These are phyloP conservation scores for Parelbella ahira DNA, from an alignment of 2,888 invertebrate genomes.

Conservation along the genomic window DNA sequence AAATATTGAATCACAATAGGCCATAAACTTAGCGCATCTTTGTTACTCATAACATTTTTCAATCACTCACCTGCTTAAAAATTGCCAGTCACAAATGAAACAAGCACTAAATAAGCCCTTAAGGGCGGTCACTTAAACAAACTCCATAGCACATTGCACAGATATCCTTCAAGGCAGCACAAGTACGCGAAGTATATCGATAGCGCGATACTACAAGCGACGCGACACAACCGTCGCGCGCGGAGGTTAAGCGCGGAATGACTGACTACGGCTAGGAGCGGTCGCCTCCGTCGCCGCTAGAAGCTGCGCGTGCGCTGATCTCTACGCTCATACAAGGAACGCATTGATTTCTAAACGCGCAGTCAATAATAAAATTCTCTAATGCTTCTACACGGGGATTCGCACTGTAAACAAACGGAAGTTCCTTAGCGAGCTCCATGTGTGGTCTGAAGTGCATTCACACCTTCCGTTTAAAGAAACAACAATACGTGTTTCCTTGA, in stretches of 20 bases:
- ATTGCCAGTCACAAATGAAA: constrained; percentile 38
- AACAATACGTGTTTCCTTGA: constrained; percentile 9
- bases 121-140: constrained; percentile 66
- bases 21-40: constrained; percentile 41
- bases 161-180: constrained; percentile 49
- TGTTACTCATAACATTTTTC: constrained; percentile 13
- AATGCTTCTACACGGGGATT: constrained; percentile 19
- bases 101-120: constrained; percentile 50
- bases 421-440: constrained; percentile 30
- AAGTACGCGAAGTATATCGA: constrained; percentile 47
- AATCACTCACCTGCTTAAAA: constrained; percentile 45
- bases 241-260: constrained; percentile 73
- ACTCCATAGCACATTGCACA: constrained; percentile 63
- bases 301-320: constrained; percentile 36
- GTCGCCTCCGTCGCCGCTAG: constrained; percentile 24
- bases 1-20: constrained; percentile 47
- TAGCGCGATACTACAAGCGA: constrained; percentile 53
- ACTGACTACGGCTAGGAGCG: constrained; percentile 17
- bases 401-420: constrained; percentile 30
- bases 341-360: constrained; percentile 24
- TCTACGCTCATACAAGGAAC: constrained; percentile 21
- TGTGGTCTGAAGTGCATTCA: constrained; percentile 30
- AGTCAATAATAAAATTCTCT: constrained; percentile 11
- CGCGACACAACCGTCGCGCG: constrained; percentile 71
- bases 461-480: constrained; percentile 16